phyloP scores from a whole-genome alignment of 2,888 invertebrate species.

The Tiliacea aurago region DNA sequence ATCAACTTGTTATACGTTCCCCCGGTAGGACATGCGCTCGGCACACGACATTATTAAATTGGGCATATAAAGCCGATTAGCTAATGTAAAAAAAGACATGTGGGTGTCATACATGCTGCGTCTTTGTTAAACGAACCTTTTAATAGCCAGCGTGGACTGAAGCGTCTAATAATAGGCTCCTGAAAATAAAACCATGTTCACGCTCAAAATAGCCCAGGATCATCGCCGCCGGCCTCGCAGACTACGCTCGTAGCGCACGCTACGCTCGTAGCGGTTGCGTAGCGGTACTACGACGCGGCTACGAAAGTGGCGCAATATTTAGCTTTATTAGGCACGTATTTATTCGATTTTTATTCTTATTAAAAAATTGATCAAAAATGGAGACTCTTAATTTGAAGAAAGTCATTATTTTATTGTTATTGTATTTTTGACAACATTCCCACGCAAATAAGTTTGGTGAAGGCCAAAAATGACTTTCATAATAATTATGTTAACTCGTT shows the following conservation, averaged over 20 bases:
- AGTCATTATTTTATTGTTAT: no score
- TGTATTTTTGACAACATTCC: neutral
- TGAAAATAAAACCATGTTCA: conserved; percentile 38
- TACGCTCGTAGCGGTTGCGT: conserved; percentile 54
- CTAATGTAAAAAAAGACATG: neutral
- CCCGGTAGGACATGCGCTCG: no score
- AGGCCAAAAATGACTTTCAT: conserved; percentile 1
- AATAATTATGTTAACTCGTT: no score
- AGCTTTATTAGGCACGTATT: neutral
- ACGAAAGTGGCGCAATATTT: neutral
- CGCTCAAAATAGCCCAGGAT: conserved; percentile 28
- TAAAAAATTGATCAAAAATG: no score
- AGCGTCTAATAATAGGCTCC: conserved; percentile 28
- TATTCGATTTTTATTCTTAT: no score
- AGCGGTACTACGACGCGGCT: conserved; percentile 36
- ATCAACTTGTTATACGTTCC: no score
- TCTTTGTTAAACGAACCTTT: conserved; percentile 8
- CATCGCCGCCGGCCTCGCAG: conserved; percentile 1
- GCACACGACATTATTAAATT: neutral
- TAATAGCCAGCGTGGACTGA: neutral
- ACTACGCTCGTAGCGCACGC: conserved; percentile 49
- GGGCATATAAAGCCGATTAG: neutral
- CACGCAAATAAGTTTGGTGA: neutral
- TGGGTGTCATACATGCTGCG: conserved; percentile 9
- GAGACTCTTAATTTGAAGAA: no score